Conservation (phyloP, 1,140 invertebrate species). For the Zaprionus inermis region DNA sequence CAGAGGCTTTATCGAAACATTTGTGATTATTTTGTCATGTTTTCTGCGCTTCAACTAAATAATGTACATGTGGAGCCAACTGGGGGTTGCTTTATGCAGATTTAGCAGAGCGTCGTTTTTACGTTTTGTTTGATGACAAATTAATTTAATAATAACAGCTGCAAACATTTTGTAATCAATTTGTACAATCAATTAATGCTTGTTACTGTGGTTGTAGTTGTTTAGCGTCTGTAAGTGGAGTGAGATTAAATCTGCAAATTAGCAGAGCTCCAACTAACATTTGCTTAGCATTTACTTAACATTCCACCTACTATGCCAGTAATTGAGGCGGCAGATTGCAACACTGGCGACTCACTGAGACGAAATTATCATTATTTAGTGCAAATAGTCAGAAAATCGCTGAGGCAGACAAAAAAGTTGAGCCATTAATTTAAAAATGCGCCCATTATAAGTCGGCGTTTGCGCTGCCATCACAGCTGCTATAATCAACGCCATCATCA, state of each 20-base stretch:
- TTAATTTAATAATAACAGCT: constrained; percentile 82
- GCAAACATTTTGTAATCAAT: constrained; percentile 79
- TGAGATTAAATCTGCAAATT: constrained; percentile 31
- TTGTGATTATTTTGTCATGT: constrained; percentile 79
- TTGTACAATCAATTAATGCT: constrained; percentile 70
- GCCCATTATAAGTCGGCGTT: constrained; percentile 53
- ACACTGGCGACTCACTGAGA: constrained; percentile 23
- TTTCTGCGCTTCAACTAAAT: constrained; percentile 37
- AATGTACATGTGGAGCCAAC: constrained; percentile 35
- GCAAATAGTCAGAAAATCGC: constrained; percentile 53
- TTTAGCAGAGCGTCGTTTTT: constrained; percentile 45
- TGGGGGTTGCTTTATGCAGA: constrained; percentile 69
- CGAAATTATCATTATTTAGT: constrained; percentile 60
- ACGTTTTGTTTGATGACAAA: constrained; percentile 76
- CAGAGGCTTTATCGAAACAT: constrained; percentile 66
- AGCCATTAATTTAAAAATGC: constrained; percentile 63
- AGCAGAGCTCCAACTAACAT: background rate
- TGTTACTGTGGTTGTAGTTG: constrained; percentile 37
- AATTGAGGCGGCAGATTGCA: background rate
- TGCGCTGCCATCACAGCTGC: constrained; percentile 20
- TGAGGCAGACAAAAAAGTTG: constrained; percentile 46
- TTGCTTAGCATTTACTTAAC: background rate
- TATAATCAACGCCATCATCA: constrained; percentile 59
- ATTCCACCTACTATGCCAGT: background rate
- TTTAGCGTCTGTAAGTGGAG: constrained; percentile 19